These are phyloP conservation scores for Phalacrocorax carbo DNA, from an alignment of 2,113 vertebrate species.

Conservation along the genomic window DNA sequence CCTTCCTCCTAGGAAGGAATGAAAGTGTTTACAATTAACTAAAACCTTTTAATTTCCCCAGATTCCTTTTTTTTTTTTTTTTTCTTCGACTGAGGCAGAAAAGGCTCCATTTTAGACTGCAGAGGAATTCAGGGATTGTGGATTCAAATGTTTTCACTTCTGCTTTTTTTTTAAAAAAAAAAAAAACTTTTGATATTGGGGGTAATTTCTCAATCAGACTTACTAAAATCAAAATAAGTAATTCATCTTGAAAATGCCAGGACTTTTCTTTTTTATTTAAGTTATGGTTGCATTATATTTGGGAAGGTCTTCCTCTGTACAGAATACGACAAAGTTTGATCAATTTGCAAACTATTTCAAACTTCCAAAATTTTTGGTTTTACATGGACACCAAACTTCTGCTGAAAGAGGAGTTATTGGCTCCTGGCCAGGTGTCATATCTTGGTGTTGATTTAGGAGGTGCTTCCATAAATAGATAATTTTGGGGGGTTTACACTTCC, in stretches of 20 bases:
- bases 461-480: not conserved
- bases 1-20: not conserved
- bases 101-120: not conserved
- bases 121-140: not conserved
- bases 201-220: not conserved
- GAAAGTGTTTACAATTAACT: not conserved
- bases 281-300: not conserved
- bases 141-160: not conserved
- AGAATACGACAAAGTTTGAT: not conserved
- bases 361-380: not conserved
- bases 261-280: not conserved
- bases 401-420: not conserved
- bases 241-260: not conserved
- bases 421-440: not conserved
- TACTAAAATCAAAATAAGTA: not conserved
- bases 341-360: not conserved
- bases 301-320: not conserved
- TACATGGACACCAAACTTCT: not conserved
- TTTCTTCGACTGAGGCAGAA: not conserved
- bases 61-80: not conserved
- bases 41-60: not conserved
- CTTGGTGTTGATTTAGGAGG: not conserved
- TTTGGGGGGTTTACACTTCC: not conserved
- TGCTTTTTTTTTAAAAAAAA: not conserved
- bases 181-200: not conserved